These are phyloP conservation scores for Mya arenaria DNA, from an alignment of 1,140 invertebrate genomes.

Conservation along the genomic window DNA sequence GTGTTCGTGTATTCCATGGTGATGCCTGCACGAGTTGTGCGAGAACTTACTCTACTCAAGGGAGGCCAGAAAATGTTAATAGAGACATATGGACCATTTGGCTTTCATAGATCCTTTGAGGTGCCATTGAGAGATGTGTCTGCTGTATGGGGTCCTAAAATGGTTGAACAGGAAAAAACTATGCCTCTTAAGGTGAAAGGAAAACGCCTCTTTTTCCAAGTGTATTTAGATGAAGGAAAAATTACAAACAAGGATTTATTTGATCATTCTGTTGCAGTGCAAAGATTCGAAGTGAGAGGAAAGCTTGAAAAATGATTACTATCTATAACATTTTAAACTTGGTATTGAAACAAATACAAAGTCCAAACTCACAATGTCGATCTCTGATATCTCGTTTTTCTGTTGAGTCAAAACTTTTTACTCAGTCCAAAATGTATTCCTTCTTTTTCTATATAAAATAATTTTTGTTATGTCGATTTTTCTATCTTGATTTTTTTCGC, in stretches of 20 bases:
- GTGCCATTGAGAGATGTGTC: conserved; percentile 14
- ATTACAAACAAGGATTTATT: not conserved
- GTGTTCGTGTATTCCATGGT: not conserved
- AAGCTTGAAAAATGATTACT: too few relatives aligned
- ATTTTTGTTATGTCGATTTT: too few relatives aligned
- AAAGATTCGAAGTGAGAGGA: conserved; percentile 19
- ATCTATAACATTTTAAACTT: too few relatives aligned
- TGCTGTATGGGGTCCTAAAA: not conserved
- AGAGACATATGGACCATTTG: conserved; percentile 37
- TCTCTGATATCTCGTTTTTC: too few relatives aligned
- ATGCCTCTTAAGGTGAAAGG: conserved; percentile 6
- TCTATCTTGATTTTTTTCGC: too few relatives aligned
- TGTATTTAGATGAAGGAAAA: not conserved
- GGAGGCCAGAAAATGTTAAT: conserved; percentile 24
- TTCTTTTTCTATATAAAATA: too few relatives aligned
- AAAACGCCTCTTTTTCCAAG: not conserved
- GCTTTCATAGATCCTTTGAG: not conserved
- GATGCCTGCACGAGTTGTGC: conserved; percentile 2
- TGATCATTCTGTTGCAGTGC: conserved; percentile 5
- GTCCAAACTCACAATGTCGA: too few relatives aligned
- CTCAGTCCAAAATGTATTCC: too few relatives aligned
- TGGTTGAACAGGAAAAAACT: not conserved
- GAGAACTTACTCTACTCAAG: conserved; percentile 17
- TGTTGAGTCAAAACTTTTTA: too few relatives aligned
- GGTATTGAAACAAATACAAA: too few relatives aligned